Percentiles rank a stretch among this genome's conserved stretches.
Conservation (phyloP, 2,113 vertebrate species). For the Carassius carassius region DNA sequence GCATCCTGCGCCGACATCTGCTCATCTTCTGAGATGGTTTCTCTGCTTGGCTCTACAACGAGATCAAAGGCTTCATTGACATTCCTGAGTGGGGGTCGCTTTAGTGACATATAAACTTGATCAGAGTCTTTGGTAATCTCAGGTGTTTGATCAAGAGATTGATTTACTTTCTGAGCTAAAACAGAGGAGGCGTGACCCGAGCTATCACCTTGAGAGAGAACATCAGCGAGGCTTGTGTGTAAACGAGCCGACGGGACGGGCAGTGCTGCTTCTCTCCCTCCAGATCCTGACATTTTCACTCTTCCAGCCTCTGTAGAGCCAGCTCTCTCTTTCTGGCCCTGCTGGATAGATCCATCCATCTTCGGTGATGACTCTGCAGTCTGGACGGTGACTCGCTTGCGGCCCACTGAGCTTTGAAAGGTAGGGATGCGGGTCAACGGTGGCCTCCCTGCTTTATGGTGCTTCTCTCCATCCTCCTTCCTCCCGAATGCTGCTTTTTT, state of each 20-base stretch:
- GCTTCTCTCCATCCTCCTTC: slow-evolving; percentile 70
- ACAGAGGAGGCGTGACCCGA: slow-evolving; percentile 20
- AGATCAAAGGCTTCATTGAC: not conserved
- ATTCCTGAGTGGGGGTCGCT: slow-evolving; percentile 64
- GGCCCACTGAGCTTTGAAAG: slow-evolving; percentile 63
- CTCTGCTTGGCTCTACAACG: not conserved
- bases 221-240: slow-evolving; percentile 48
- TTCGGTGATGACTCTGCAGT: slow-evolving; percentile 54
- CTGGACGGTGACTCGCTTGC: slow-evolving; percentile 60
- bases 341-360: slow-evolving; percentile 53
- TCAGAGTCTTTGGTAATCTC: slow-evolving; percentile 37
- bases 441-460: slow-evolving; percentile 64
- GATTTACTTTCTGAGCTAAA: slow-evolving; percentile 9
- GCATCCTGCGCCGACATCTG: slow-evolving; percentile 7
- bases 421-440: slow-evolving; percentile 74
- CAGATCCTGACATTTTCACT: slow-evolving; percentile 50
- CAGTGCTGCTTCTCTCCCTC: slow-evolving; percentile 56
- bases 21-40: slow-evolving; percentile 14
- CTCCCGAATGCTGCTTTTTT: slow-evolving; percentile 54
- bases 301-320: slow-evolving; percentile 48
- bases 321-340: slow-evolving; percentile 53
- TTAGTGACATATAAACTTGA: slow-evolving; percentile 8
- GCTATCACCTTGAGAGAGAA: not conserved
- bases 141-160: slow-evolving; percentile 18
- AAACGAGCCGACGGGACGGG: slow-evolving; percentile 31